These are phyloP conservation scores for Ursus arctos DNA, from an alignment of 2,113 vertebrate species.

Conservation along the genomic window DNA sequence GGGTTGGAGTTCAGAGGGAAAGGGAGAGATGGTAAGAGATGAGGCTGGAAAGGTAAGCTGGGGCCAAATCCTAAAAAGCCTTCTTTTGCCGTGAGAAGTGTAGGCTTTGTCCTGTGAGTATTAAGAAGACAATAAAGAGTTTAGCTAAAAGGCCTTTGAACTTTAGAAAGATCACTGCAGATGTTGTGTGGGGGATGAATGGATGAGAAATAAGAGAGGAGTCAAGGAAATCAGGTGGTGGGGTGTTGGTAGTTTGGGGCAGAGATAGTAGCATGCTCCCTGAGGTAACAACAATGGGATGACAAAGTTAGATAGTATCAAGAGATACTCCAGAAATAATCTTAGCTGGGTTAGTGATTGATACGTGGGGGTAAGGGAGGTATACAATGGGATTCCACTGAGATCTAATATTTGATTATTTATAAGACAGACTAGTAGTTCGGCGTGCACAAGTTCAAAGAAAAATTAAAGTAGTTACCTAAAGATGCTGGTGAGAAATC, in stretches of 20 bases:
- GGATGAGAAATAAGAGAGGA: background rate
- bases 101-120: background rate
- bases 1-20: background rate
- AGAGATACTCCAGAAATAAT: background rate
- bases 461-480: background rate
- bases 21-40: background rate
- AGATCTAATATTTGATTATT: background rate
- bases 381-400: background rate
- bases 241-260: background rate
- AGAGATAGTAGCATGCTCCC: background rate
- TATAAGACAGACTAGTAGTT: background rate
- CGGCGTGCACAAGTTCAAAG: background rate
- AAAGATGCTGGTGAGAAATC: background rate
- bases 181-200: background rate
- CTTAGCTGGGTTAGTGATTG: background rate
- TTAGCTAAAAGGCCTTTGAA: background rate
- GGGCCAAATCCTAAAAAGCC: background rate
- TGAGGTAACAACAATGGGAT: background rate
- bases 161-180: background rate
- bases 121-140: background rate
- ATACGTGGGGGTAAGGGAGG: background rate
- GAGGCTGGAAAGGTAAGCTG: background rate
- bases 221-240: no score
- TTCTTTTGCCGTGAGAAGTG: background rate
- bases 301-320: background rate